phyloP scores from a whole-genome alignment of 2,888 invertebrate genomes.

The Catocala fraxini region DNA sequence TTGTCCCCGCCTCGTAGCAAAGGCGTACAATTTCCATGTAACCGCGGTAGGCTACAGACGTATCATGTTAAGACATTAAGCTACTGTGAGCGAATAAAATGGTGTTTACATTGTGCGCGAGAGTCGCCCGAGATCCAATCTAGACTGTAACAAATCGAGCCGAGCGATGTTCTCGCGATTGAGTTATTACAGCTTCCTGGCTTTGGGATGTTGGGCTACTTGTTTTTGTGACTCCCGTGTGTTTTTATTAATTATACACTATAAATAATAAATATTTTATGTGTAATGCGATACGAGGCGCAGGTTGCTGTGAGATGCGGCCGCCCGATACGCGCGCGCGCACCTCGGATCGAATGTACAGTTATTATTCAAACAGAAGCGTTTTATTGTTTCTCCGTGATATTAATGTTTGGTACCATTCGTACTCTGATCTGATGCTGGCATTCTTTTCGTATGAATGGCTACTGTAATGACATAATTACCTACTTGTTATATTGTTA shows the following conservation, averaged over 20 bases:
- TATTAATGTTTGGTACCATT: slow-evolving; percentile 68
- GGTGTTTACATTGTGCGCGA: slow-evolving; percentile 69
- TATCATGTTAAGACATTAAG: slow-evolving; percentile 83
- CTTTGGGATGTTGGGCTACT: slow-evolving; percentile 75
- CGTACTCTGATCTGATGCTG: slow-evolving; percentile 57
- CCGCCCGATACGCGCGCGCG: slow-evolving; percentile 71
- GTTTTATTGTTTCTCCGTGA: slow-evolving; percentile 78
- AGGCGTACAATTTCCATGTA: slow-evolving; percentile 62
- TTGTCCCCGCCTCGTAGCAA: slow-evolving; percentile 29
- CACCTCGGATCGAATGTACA: slow-evolving; percentile 66
- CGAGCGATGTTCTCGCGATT: slow-evolving; percentile 79
- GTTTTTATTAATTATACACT: slow-evolving; percentile 86
- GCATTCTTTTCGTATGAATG: slow-evolving; percentile 44
- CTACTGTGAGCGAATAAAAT: slow-evolving; percentile 62
- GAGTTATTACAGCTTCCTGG: slow-evolving; percentile 86
- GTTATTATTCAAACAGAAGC: slow-evolving; percentile 78
- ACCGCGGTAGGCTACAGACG: slow-evolving; percentile 69
- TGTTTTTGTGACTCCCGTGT: slow-evolving; percentile 85
- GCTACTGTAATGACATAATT: slow-evolving; percentile 69
- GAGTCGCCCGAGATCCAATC: slow-evolving; percentile 78
- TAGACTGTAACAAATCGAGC: slow-evolving; percentile 84
- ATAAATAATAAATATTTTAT: slow-evolving; percentile 88
- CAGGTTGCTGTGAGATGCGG: slow-evolving; percentile 75
- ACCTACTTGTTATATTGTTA: slow-evolving; percentile 44
- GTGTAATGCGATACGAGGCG: slow-evolving; percentile 81